Evolutionary conservation across 1,140 invertebrate species (phyloP).

Genomic region (Periplaneta americana): DNA sequence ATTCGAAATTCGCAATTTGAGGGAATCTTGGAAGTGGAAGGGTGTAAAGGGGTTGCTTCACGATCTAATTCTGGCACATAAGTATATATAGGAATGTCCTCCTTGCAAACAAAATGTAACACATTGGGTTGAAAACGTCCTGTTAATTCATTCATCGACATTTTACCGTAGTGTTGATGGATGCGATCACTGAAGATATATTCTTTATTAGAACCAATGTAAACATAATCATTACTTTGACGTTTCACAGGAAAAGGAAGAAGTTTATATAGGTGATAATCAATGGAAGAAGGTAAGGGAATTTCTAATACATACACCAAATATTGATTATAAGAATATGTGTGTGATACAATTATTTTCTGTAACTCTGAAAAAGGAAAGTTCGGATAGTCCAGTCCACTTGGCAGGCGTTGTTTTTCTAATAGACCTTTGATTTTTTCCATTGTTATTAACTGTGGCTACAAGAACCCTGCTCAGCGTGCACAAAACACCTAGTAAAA

Average conservation of each 20-base stretch:
- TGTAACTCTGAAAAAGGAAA: constrained; percentile 23
- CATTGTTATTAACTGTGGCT: constrained; percentile 15
- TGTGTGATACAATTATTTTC: background rate
- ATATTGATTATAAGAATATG: background rate
- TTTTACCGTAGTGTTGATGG: background rate
- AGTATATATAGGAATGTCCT: background rate
- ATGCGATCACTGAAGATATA: background rate
- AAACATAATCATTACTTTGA: background rate
- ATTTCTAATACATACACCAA: constrained; percentile 11
- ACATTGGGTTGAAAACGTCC: background rate
- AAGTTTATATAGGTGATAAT: background rate
- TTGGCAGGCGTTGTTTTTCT: constrained; percentile 23
- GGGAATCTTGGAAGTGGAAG: background rate
- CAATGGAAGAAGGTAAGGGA: background rate
- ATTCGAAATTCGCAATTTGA: background rate
- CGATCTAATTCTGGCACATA: background rate
- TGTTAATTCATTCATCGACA: background rate
- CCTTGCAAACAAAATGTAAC: background rate
- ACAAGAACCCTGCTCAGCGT: background rate
- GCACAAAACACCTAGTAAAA: constrained; percentile 5
- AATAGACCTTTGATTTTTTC: too few relatives aligned
- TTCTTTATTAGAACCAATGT: background rate
- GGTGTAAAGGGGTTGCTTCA: background rate
- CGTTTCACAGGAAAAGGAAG: background rate
- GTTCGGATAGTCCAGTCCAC: background rate